phyloP scores from a whole-genome alignment of 2,888 invertebrate species.

The Panopea generosa region DNA sequence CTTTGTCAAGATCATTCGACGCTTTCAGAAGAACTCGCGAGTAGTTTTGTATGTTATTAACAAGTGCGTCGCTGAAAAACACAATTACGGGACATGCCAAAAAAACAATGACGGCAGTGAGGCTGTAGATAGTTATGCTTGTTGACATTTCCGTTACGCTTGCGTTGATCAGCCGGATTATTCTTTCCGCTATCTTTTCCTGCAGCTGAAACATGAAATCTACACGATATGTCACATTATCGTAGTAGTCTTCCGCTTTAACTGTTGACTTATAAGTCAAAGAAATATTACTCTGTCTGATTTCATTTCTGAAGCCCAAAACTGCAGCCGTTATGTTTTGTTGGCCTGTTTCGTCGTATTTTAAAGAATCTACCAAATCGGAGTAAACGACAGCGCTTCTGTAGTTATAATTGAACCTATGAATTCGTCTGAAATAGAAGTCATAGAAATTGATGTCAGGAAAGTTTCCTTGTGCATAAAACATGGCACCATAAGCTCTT shows the following conservation, averaged over 20 bases:
- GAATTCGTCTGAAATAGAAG: slow-evolving; percentile 92
- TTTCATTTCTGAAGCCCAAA: slow-evolving; percentile 8
- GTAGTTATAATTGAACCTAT: slow-evolving; percentile 92
- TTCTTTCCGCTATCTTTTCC: slow-evolving; percentile 64
- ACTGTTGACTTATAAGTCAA: slow-evolving; percentile 85
- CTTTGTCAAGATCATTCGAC: slow-evolving; percentile 65
- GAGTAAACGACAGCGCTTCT: slow-evolving; percentile 93
- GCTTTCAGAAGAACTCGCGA: slow-evolving; percentile 68
- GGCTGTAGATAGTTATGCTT: slow-evolving; percentile 54
- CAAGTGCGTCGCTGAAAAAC: slow-evolving; percentile 49
- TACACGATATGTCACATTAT: slow-evolving; percentile 92
- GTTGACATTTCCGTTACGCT: slow-evolving; percentile 85
- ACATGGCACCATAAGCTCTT: slow-evolving; percentile 94
- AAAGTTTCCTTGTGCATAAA: slow-evolving; percentile 91
- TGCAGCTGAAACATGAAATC: slow-evolving; percentile 93
- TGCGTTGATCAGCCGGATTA: slow-evolving; percentile 52
- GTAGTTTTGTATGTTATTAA: slow-evolving; percentile 69
- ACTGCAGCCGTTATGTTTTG: slow-evolving; percentile 20
- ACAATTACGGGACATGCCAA: slow-evolving; percentile 56
- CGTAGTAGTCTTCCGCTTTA: slow-evolving; percentile 93
- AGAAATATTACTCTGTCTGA: slow-evolving; percentile 24
- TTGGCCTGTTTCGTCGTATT: slow-evolving; percentile 12
- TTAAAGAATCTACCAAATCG: slow-evolving; percentile 88
- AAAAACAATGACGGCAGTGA: slow-evolving; percentile 44
- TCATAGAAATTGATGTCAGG: slow-evolving; percentile 90